Base-by-base conservation (phyloP, 2,797 vertebrate genomes). In the Sebastes hubbsi region DNA sequence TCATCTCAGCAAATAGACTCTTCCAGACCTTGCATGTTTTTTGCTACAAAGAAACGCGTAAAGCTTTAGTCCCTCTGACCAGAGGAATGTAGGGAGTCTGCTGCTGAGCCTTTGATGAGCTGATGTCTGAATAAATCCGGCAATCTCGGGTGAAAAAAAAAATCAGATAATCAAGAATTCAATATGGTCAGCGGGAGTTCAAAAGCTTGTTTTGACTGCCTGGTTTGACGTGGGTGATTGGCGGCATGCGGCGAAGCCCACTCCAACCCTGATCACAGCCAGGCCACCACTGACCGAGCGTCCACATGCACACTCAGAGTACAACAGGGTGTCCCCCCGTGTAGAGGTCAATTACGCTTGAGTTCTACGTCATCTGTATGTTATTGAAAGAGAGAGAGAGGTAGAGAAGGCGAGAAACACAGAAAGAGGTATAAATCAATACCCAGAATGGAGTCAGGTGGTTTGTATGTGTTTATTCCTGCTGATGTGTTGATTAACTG, bases 401-500 rank as follows among this genome's bases (percentile, higher is more conserved):
- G 16, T 34, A 72, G 29, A 74, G 32, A 62, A n/a, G 30, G 34
- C 34, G 2, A 64, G 63, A 86, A 80, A 81, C 85, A 78, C 54
- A 58, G 78, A 81, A 69, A 76, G 75, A 78, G 66, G 87, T 78
- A 71, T 80, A 90, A 92, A 93, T 94, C 92, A 92, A 90, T 92
- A 88, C 70, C 81, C 55, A 71, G 81, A 85, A 88, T 69, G 84
- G 63, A 87, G 86, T 82, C 79, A 75, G 83, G 79, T 72, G 83
- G 83, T 91, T 87, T 87, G 88, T 90, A 87, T 88, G 87, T 79
- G 87, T 91, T 93, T 91, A 91, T 89, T 92, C 89, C 90, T 72
- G 75, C 89, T 90, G 89, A 93, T 91, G 92, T 91, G 94, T 92
- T 94, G 94, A 94, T 94, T 93, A 94, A 92, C 88, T 87, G 81